Base-by-base conservation (phyloP, 2,888 invertebrate genomes). In the Labia minor region DNA sequence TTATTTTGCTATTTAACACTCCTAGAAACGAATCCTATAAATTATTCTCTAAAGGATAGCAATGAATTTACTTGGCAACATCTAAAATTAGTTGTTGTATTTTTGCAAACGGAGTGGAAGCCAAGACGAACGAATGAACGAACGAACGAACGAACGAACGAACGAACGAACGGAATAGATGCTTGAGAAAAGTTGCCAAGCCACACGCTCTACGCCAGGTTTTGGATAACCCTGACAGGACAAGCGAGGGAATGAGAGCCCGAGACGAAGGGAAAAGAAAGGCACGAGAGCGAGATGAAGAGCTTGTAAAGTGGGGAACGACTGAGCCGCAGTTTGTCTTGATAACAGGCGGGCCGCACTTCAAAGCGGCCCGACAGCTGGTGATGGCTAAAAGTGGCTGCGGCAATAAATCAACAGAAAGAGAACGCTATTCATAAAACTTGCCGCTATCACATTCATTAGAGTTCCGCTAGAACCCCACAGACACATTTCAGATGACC, bases 361-460 rank as follows among this genome's bases (percentile, higher is more conserved):
- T 49, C 72, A 74, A 75, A 76, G 76, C 76, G 76, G 76, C 77
- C 77, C 77, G 77, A 77, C 76, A 77, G 75, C 77, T 76, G 77
- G 77, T 77, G 77, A 77, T 77, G 76, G 77, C 74, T 76, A 76
- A 75, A 76, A 77, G 77, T 77, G 77, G 75, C 76, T 76, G 75
- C 73, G 75, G 77, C 75, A 77, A 77, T 77, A 77, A 77, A 77
- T 77, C 76, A 75, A 74, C 72, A 67, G 67, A 65, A 68, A 68
- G 64, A 66, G 65, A 69, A 67, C 74, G 74, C 74, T 66, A 68
- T 68, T 66, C 68, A 66, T 68, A 68, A 67, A 65, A 67, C 65
- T 62, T 62, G 65, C 37, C 66, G 49, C 61, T 66, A 21, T 66
- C 62, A 33, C 62, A 62, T 66, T 66, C 37, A 66, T 66, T 66